These are phyloP conservation scores for Poeciliopsis paucimaculata DNA, from an alignment of 2,797 vertebrate species.

Conservation along the genomic window DNA sequence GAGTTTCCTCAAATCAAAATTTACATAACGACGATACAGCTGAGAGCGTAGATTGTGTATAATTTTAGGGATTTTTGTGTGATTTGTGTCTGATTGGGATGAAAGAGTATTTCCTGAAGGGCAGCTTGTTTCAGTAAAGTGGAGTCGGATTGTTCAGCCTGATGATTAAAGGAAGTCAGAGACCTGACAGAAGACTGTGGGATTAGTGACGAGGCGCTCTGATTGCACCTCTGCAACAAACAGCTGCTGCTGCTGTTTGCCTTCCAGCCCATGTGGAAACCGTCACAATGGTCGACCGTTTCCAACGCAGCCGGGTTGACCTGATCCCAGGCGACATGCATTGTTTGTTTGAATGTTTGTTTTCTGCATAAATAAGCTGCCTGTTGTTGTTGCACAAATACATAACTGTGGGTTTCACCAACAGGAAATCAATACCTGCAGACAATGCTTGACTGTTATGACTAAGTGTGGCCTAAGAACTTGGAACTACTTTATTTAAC, in stretches of 20 bases:
- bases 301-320: constrained; percentile 8
- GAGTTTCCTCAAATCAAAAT: background rate
- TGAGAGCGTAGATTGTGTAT: background rate
- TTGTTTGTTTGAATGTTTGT: constrained; percentile 10
- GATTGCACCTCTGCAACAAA: constrained; percentile 20
- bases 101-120: constrained; percentile 26
- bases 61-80: constrained; percentile 6
- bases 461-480: background rate
- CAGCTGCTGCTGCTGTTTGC: constrained; percentile 17
- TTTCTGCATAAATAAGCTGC: constrained; percentile 12
- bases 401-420: constrained; percentile 4
- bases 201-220: constrained; percentile 42
- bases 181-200: constrained; percentile 27
- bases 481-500: constrained; percentile 14
- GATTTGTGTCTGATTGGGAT: background rate
- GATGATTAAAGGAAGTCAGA: constrained; percentile 32
- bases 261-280: constrained; percentile 19
- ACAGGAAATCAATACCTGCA: constrained; percentile 36
- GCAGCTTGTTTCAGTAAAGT: constrained; percentile 11
- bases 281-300: background rate
- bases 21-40: background rate
- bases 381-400: constrained; percentile 23
- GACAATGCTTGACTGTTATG: constrained; percentile 17
- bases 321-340: constrained; percentile 1
- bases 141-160: constrained; percentile 6